Evolutionary conservation across 2,113 vertebrate genomes (phyloP).

Genomic region (Hyperoodon ampullatus): DNA sequence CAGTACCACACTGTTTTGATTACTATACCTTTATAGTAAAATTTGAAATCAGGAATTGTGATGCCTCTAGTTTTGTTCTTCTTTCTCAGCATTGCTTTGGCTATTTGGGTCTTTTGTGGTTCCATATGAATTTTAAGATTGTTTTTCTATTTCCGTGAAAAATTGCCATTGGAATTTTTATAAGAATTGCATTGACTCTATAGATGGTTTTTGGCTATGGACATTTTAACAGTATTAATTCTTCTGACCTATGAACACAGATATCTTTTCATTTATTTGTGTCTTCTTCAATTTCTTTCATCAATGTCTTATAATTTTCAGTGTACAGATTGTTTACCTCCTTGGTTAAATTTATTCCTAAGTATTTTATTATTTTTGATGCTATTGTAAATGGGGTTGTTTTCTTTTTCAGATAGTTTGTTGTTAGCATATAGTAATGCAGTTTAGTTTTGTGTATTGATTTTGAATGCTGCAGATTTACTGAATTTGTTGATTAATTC

Average conservation of each 20-base stretch:
- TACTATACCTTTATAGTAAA: background rate
- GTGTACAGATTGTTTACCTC: background rate
- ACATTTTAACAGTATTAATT: slow-evolving; percentile 8
- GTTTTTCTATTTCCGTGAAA: background rate
- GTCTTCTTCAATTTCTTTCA: background rate
- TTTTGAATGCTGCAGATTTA: background rate
- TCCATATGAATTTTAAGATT: background rate
- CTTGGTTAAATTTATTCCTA: background rate
- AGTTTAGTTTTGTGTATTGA: background rate
- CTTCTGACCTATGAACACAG: background rate
- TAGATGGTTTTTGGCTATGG: background rate
- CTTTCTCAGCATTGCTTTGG: background rate
- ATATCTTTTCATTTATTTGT: background rate
- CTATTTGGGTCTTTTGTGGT: background rate
- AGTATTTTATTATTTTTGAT: background rate
- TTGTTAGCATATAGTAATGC: background rate
- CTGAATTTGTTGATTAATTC: background rate
- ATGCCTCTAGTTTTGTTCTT: background rate
- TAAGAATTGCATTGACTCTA: background rate
- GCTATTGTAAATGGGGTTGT: background rate
- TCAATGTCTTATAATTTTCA: background rate
- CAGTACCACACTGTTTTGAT: background rate
- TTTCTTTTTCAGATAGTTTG: background rate
- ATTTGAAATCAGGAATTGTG: background rate
- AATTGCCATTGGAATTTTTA: background rate